Conservation (phyloP, 2,797 vertebrate species). For the Acanthurus lineatus region DNA sequence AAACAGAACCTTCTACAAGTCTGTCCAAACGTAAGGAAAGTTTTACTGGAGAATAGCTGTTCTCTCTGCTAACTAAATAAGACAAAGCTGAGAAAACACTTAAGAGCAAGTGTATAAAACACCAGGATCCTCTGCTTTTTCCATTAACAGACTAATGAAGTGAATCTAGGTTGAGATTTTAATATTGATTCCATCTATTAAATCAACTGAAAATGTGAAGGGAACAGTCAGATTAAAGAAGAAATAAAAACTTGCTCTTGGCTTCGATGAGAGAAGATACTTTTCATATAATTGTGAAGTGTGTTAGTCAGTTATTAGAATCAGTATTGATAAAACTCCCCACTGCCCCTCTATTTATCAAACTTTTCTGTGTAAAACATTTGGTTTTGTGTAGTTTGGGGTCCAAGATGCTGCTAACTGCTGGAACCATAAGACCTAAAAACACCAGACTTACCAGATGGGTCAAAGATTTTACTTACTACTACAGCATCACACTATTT, state of each 20-base stretch:
- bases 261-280: conserved; percentile 29
- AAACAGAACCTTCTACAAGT: conserved; percentile 45
- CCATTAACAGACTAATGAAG: conserved; percentile 13
- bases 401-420: too few species aligned
- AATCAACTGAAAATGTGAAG: conserved; percentile 14
- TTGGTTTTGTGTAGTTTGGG: conserved; percentile 46
- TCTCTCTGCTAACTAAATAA: conserved; percentile 2
- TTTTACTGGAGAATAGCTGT: conserved; percentile 4
- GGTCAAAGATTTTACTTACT: neutral
- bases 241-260: neutral
- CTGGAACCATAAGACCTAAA: neutral
- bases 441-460: neutral
- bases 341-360: conserved; percentile 12
- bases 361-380: conserved; percentile 47
- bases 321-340: conserved; percentile 20
- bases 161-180: conserved; percentile 1
- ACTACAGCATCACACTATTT: neutral
- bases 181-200: neutral
- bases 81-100: conserved; percentile 33
- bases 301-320: conserved; percentile 56
- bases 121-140: conserved; percentile 34
- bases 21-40: conserved; percentile 40
- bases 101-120: conserved; percentile 25
- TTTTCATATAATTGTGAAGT: conserved; percentile 34
- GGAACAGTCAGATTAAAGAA: neutral